Base-by-base conservation (phyloP, 2,797 vertebrate genomes). In the Tapera naevia region DNA sequence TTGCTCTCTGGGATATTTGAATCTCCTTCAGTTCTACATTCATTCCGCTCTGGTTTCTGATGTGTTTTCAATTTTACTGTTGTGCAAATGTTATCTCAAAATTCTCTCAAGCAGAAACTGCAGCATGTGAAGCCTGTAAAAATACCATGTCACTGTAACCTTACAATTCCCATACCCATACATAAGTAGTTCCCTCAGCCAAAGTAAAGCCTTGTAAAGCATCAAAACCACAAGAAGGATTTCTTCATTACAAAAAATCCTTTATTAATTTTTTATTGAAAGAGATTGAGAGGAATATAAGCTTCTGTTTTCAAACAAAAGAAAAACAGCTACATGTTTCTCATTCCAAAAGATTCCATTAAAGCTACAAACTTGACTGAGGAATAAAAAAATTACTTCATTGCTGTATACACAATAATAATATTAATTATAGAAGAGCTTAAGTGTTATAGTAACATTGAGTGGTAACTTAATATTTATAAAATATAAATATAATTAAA, bases 51-150 rank as follows among this genome's bases (percentile, higher is more conserved):
- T 65, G 19, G 4, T 67, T 87, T 91, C 61, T 93, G 65, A 89
- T 22, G 16, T 76, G 41, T 91, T 91, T 83, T 50, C 50, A 89
- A 7, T 80, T 93, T 94, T 74, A 69, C 41, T 83, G 69, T 80
- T 89, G 71, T 79, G 33, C 30, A 93, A 85, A 91, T 46, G 15
- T 80, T 91, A 71, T 89, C 67, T 82, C 69, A 65, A 90, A 78
- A 91, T 54, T 54, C 25, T 65, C 33, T 89, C n/a, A 86, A 83
- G 81, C 75, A 69, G 70, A 78, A 91, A 91, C 69, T 3, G 2
- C 54, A 80, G 57, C 35, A 51, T 1, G 0, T 60, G 66, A 76
- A 56, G 17, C n/a, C 50, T 66, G 10, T 67, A 78, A 78, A 51
- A 78, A 65, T 64, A 60, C 15, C 11, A 28, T 4, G 5, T 7